These are phyloP conservation scores for Stenodera caucasica DNA, from an alignment of 2,888 invertebrate species.

Conservation along the genomic window DNA sequence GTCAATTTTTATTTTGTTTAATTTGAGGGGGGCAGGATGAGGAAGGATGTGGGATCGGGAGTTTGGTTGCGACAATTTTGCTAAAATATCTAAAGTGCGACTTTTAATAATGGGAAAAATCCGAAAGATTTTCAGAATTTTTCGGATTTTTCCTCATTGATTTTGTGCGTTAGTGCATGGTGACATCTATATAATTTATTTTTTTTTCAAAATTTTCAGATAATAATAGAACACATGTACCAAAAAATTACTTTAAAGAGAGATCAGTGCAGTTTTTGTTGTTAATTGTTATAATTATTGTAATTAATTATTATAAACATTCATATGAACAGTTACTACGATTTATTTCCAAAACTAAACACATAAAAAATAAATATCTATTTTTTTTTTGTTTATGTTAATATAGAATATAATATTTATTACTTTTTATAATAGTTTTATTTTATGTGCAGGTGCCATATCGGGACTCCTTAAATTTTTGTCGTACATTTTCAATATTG, in stretches of 20 bases:
- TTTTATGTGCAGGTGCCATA: constrained; percentile 31
- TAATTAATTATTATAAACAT: constrained; percentile 45
- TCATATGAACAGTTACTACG: constrained; percentile 48
- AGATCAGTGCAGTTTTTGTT: constrained; percentile 50
- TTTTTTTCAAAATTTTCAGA: constrained; percentile 18
- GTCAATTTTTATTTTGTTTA: constrained; percentile 11
- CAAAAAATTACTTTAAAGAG: constrained; percentile 45
- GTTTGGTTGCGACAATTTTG: constrained; percentile 43
- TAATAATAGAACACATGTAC: constrained; percentile 46
- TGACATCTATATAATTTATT: too few species aligned
- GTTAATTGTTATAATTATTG: constrained; percentile 22
- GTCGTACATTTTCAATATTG: neutral
- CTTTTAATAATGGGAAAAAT: constrained; percentile 24
- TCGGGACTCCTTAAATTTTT: constrained; percentile 49
- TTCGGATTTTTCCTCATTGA: constrained; percentile 10
- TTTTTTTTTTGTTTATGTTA: too few species aligned
- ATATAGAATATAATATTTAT: constrained; percentile 46
- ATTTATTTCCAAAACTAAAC: constrained; percentile 44
- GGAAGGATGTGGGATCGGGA: constrained; percentile 41
- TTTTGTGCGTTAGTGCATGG: constrained; percentile 52
- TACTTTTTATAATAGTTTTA: constrained; percentile 40
- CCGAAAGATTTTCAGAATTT: constrained; percentile 6
- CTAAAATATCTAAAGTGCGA: constrained; percentile 37
- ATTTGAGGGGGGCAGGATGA: constrained; percentile 23
- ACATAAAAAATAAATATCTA: constrained; percentile 52